Percentiles rank a stretch among this genome's conserved stretches.
Evolutionary conservation across 2,797 vertebrate species (phyloP).

Genomic region (Chromis chromis): DNA sequence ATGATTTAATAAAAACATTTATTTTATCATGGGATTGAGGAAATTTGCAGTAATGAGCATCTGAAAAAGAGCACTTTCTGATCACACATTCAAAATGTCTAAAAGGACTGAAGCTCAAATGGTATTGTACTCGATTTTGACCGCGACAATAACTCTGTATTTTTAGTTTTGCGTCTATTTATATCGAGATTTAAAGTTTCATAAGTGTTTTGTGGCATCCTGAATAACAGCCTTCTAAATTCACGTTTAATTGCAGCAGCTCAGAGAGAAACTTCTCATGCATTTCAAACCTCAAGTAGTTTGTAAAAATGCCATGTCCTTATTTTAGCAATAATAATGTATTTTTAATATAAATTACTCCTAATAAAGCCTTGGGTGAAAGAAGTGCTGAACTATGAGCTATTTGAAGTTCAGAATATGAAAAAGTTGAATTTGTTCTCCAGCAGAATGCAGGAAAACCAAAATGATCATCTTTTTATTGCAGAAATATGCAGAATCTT

Average conservation of each 20-base stretch:
- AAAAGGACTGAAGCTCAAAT: conserved; percentile 12
- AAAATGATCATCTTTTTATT: conserved; percentile 10
- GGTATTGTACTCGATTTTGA: background rate
- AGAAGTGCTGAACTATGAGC: background rate
- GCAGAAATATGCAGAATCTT: background rate
- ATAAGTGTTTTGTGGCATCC: background rate
- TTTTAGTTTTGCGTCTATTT: conserved; percentile 4
- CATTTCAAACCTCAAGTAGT: background rate
- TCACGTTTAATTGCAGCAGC: conserved; percentile 24
- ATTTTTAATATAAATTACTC: conserved; percentile 18
- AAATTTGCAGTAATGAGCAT: conserved; percentile 3
- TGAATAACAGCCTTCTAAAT: background rate
- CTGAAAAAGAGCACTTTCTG: conserved; percentile 16
- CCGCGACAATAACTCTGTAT: background rate
- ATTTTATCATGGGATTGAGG: background rate
- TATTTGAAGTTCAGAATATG: background rate
- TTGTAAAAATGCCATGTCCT: conserved; percentile 24
- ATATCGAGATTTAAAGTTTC: conserved; percentile 23
- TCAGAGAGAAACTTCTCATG: conserved; percentile 7
- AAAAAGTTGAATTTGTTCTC: conserved; percentile 16
- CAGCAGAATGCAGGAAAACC: background rate
- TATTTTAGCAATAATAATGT: conserved; percentile 5
- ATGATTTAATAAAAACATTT: conserved; percentile 11
- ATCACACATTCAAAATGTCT: conserved; percentile 10
- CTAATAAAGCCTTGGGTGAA: background rate